Base-by-base conservation (phyloP, 2,888 invertebrate genomes). In the Drosophila formosana region DNA sequence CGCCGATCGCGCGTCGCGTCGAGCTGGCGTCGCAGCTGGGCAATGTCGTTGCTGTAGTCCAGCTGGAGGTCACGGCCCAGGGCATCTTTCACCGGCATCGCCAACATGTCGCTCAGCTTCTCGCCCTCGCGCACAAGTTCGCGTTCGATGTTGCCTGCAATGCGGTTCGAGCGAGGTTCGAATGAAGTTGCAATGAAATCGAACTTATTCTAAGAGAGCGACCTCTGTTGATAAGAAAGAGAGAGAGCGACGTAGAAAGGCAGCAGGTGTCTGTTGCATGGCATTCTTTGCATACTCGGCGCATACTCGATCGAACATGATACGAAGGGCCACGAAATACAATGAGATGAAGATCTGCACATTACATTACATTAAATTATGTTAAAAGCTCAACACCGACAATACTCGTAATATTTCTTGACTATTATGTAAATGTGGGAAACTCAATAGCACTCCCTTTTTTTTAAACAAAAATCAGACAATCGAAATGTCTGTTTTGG, bases 31-130 rank as follows among this genome's bases (percentile, higher is more conserved):
- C 95, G 94, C 63, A 96, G 94, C 90, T 96, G 96, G 62, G 94
- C 93, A 62, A 96, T 95, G 86, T 96, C 96, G 88, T 94, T 94
- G 75, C 94, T 94, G 83, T 96, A 96, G 93, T 96, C 94, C 82
- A 96, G 94, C 74, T 94, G 94, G 78, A 95, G 92, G 88, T 95
- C 95, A 80, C 95, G 94, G 52, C 96, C 96, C 70, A 95, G 93
- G 1, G 96, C 95, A 91, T 96, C 96, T 92, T 96, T 96, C 72
- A 96, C 94, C 8, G 96, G 96, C 94, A 96, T 95, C 43, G 96
- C 95, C 79, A 96, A 93, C 92, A 96, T 94, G 89, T 96, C 96
- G 66, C 96, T 95, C 57, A 96, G 93, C 90, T 95, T 96, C 91
- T 96, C 96, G 8, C 96, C 96, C 92, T 96, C 96, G 85, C 94